Percentiles rank a stretch among this genome's conserved stretches.
These are phyloP conservation scores for Typhlomys cinereus DNA, from an alignment of 2,113 vertebrate species.

Conservation along the genomic window DNA sequence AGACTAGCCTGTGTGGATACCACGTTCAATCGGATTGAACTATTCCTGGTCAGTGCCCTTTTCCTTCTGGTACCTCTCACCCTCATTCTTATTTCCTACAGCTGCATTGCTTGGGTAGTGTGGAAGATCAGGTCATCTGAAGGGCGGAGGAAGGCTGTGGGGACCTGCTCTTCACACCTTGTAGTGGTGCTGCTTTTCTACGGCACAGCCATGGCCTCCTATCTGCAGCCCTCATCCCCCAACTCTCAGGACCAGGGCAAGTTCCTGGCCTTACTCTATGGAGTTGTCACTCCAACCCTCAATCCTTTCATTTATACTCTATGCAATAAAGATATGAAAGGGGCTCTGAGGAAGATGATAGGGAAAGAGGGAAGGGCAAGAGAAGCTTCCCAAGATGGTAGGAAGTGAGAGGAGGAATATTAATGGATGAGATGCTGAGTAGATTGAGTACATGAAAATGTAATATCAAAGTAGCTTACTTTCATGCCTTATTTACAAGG, in stretches of 20 bases:
- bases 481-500: neutral
- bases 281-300: too few relatives aligned
- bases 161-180: neutral
- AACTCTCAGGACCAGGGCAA: neutral
- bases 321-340: constrained; percentile 3
- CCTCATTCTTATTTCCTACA: constrained; percentile 26
- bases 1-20: neutral
- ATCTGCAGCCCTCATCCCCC: neutral
- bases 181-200: constrained; percentile 24
- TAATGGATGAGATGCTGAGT: neutral
- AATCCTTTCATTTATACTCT: constrained; percentile 17
- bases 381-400: too few relatives aligned
- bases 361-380: neutral
- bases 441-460: neutral
- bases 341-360: neutral
- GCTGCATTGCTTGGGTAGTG: neutral
- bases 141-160: neutral
- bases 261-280: constrained; percentile 22
- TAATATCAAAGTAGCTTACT: neutral
- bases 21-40: neutral
- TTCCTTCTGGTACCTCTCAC: neutral
- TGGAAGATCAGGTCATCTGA: neutral
- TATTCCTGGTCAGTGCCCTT: neutral
- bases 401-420: neutral
- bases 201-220: neutral